Conservation (phyloP, 2,797 vertebrate genomes). For the Clarias pachynema region DNA sequence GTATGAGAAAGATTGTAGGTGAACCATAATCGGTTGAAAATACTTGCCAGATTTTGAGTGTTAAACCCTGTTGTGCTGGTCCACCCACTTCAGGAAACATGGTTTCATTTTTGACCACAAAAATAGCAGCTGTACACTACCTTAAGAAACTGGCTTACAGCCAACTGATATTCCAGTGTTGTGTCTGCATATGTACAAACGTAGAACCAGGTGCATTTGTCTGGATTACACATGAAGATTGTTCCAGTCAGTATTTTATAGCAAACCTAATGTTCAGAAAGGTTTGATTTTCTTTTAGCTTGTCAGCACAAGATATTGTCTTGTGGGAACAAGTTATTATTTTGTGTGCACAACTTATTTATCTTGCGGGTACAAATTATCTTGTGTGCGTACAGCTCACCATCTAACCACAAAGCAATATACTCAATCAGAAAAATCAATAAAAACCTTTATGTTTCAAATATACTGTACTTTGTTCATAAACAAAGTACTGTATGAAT, state of each 20-base stretch:
- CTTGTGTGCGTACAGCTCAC: no score
- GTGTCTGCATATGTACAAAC: background rate
- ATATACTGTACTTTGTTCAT: no score
- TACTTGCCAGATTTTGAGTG: background rate
- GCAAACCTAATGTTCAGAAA: background rate
- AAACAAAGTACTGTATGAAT: no score
- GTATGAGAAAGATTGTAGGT: background rate
- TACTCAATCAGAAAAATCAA: no score
- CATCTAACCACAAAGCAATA: no score
- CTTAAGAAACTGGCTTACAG: background rate
- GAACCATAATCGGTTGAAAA: background rate
- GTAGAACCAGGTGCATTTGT: background rate
- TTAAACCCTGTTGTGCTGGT: background rate
- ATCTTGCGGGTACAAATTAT: no score
- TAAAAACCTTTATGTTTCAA: no score
- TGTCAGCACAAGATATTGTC: no score
- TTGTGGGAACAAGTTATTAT: no score
- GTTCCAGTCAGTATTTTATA: background rate
- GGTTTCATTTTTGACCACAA: background rate
- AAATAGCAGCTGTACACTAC: background rate
- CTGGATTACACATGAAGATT: background rate
- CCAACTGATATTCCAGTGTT: background rate
- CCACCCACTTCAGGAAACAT: background rate
- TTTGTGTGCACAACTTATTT: no score
- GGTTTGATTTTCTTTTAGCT: background rate